Base-by-base conservation (phyloP, 2,888 invertebrate species). In the Drosophila pseudotalamancana region DNA sequence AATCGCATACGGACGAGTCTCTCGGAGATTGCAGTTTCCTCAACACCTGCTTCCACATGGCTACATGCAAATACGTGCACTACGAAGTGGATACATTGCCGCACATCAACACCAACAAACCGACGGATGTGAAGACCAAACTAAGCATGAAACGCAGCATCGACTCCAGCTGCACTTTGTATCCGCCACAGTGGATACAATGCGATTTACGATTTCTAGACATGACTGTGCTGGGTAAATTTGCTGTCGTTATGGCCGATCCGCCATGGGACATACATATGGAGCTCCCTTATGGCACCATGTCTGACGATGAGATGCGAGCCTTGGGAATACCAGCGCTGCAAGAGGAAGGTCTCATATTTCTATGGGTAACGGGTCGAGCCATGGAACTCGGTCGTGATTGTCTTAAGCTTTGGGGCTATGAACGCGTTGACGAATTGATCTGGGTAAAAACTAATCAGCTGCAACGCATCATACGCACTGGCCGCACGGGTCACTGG, bases 361-460 rank as follows among this genome's bases (percentile, higher is more conserved):
- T 99, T 92, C 93, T 99, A 0, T 99, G 99, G 99, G 99, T 99
- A 11, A 99, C 99, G 6, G 98, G 99, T 53, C 94, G 96, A 93
- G 90, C 91, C 27, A 89, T 92, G 91, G 99, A 99, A 91, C 91
- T 99, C 16, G 99, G 99, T 0, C 93, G 99, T 31, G 99, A 99
- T 89, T 99, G 99, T 88, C 93, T 99, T 11, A 96, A 97, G 87
- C 92, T 98, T 9, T 99, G 99, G 99, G 99, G 99, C 77, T 99
- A 99, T 89, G 97, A 98, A 88, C 93, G 98, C 43, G 97, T 98
- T 2, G 99, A 99, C 90, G 99, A 99, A 90, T 94, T 99, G 34
- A 99, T 99, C 84, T 99, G 99, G 99, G 99, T 99, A 53, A 99
- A 99, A 92, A 99, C 99, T 0, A 99, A 99, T 92, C 99, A 99